Evolutionary conservation across 2,113 vertebrate genomes (phyloP), one percentile per base, ranked within the genome.

Genomic region (Galbula dea): DNA sequence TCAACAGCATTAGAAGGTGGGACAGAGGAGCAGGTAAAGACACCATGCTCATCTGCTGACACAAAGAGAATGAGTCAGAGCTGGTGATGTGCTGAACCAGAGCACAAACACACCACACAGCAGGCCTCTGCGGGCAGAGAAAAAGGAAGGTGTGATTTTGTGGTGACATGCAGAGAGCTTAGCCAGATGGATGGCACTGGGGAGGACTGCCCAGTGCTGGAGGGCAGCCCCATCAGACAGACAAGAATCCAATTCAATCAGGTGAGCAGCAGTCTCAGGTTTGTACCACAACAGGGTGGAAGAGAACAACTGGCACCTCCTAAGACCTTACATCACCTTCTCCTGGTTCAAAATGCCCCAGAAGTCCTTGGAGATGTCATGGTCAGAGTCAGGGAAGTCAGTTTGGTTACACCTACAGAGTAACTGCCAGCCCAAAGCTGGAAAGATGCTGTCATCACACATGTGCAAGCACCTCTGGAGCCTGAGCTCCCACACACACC

Each of bases 11-110:
- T 13, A 21, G 39, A 49, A 90, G 57, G 69, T 23, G 45, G 68
- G 73, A 90, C 1, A 21, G 61, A 46, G 0, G 32, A 77, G 51
- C 76, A 86, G 55, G 80, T 66, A 66, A 86, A 81, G 0, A 12
- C 46, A 86, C 21, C 37, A 27, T 2, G 1, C 17, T 15, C 2
- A 63, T 45, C 62, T 67, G 73, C 93, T 94, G 91, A 81, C 77
- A 94, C 43, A 9, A 48, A 46, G n/a, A 61, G 45, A 66, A 27
- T 81, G 91, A 93, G 80, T 94, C 93, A 92, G 73, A 80, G 57
- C 61, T 78, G 58, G 65, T 4, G 34, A 39, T 39, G 59, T 55
- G 46, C 77, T 86, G 86, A 96, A 62, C 32, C 61, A 71, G 37
- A 63, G 32, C 18, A 88, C 45, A 61, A 85, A 63, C 15, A 45